Evolutionary conservation across 2,113 vertebrate genomes (phyloP).

Genomic region (Grus americana): DNA sequence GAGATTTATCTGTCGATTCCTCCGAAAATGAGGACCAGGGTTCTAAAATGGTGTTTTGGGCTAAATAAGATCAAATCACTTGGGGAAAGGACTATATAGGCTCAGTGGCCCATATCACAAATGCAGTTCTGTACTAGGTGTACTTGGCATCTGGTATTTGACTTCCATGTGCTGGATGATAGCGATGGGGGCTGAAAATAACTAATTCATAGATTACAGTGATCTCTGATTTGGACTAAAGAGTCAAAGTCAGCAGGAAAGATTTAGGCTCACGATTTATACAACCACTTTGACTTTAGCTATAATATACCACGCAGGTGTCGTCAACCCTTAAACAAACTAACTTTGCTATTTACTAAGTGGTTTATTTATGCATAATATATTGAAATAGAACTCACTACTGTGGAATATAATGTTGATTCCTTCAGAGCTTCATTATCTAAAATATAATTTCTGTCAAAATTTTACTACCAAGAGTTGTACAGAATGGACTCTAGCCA

Average conservation of each 20-base stretch:
- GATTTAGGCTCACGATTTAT: background rate
- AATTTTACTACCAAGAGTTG: background rate
- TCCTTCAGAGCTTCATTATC: background rate
- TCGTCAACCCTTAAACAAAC: background rate
- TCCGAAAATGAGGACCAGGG: background rate
- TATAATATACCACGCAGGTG: background rate
- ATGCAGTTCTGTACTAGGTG: background rate
- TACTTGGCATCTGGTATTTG: background rate
- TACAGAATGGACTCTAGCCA: background rate
- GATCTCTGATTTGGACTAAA: background rate
- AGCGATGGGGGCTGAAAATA: background rate
- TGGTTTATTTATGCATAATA: background rate
- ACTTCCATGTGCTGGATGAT: background rate
- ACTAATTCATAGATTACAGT: background rate
- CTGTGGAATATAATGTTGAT: background rate
- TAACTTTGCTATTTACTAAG: background rate
- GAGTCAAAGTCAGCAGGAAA: background rate
- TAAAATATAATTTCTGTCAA: background rate
- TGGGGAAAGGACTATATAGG: background rate
- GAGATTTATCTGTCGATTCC: background rate
- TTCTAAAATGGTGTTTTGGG: background rate
- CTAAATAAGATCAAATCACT: background rate
- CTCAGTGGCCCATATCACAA: background rate
- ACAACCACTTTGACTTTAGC: background rate
- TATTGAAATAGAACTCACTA: background rate